Evolutionary conservation across 2,888 invertebrate genomes (phyloP).

Genomic region (Apomyelois bistriatella): DNA sequence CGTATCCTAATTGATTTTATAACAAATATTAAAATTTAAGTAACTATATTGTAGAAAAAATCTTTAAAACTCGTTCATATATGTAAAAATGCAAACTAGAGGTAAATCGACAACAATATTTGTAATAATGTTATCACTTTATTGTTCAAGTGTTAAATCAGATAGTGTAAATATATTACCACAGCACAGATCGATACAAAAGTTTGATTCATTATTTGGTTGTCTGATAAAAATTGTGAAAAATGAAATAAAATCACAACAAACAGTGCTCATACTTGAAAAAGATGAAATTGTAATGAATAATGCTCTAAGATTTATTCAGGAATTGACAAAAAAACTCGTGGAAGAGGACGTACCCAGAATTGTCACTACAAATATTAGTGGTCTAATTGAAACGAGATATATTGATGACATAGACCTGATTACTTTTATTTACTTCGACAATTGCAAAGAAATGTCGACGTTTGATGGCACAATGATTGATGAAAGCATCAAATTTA

Average conservation of each 20-base stretch:
- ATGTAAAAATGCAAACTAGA: not conserved
- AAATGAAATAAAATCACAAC: not conserved
- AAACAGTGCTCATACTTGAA: not conserved
- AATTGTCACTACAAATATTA: not conserved
- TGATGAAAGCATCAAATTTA: constrained; percentile 31
- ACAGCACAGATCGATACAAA: not conserved
- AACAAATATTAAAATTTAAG: not conserved
- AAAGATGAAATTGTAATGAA: not conserved
- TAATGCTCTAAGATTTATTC: not conserved
- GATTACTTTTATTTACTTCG: constrained; percentile 25
- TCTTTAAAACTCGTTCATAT: no score
- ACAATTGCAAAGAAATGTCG: constrained; percentile 25
- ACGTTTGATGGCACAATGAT: constrained; percentile 24
- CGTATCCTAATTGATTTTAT: not conserved
- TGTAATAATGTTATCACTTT: not conserved
- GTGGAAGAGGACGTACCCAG: not conserved
- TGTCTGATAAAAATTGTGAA: not conserved
- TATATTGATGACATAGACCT: not conserved
- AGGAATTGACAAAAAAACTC: not conserved
- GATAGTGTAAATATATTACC: not conserved
- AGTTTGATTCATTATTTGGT: constrained; percentile 1
- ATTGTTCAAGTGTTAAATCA: not conserved
- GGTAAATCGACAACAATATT: not conserved
- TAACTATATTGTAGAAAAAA: no score
- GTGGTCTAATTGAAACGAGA: not conserved